These are phyloP conservation scores for Gymnoscopelus braueri DNA, from an alignment of 2,797 vertebrate species.

Conservation along the genomic window DNA sequence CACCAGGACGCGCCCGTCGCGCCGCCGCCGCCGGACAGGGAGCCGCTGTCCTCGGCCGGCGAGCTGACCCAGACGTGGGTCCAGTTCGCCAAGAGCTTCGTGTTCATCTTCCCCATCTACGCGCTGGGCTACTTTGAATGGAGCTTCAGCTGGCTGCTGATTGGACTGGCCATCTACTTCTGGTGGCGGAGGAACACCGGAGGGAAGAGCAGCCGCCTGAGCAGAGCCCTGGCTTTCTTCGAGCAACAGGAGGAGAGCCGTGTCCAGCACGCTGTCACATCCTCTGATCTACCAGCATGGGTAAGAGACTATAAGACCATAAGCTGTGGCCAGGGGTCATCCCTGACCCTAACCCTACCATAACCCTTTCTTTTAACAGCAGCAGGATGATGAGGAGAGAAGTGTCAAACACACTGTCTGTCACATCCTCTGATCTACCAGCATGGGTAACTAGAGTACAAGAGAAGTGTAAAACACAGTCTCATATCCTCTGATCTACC, in stretches of 20 bases:
- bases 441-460: slow-evolving; percentile 93
- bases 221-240: slow-evolving; percentile 89
- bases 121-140: slow-evolving; percentile 93
- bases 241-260: slow-evolving; percentile 88
- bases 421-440: slow-evolving; percentile 88
- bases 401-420: slow-evolving; percentile 76
- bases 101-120: slow-evolving; percentile 93
- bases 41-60: slow-evolving; percentile 60
- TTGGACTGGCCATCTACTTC: slow-evolving; percentile 89
- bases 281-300: slow-evolving; percentile 93
- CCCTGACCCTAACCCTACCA: too few species aligned
- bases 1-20: slow-evolving; percentile 54
- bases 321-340: too few species aligned
- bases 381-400: slow-evolving; percentile 79
- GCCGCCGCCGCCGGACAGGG: not conserved
- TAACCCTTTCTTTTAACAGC: slow-evolving; percentile 83
- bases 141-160: slow-evolving; percentile 96
- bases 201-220: slow-evolving; percentile 83
- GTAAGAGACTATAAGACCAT: slow-evolving; percentile 77
- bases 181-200: slow-evolving; percentile 87
- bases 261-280: slow-evolving; percentile 79
- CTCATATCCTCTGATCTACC: slow-evolving; percentile 86
- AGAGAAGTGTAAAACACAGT: slow-evolving; percentile 82
- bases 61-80: slow-evolving; percentile 85
- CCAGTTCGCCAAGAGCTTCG: slow-evolving; percentile 91